Evolutionary conservation across 2,113 vertebrate species (phyloP).

Genomic region (Labeo rohita): DNA sequence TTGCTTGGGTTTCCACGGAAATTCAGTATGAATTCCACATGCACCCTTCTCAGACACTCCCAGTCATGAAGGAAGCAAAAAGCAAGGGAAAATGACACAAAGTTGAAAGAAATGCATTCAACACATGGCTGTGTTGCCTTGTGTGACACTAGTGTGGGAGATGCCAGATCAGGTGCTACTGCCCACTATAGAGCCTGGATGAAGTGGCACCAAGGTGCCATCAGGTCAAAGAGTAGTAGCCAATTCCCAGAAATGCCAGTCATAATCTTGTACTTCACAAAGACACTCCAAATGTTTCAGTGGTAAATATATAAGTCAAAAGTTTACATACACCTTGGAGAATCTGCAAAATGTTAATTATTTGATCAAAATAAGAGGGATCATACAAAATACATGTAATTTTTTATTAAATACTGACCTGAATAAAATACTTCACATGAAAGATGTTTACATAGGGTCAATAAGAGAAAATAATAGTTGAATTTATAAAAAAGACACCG

Average conservation of each 20-base stretch:
- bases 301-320: conserved; percentile 39
- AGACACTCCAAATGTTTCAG: conserved; percentile 69
- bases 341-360: too few species aligned
- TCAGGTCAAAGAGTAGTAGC: conserved; percentile 21
- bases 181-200: conserved; percentile 43
- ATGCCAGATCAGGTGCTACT: conserved; percentile 34
- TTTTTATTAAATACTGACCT: too few species aligned
- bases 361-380: too few species aligned
- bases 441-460: too few species aligned
- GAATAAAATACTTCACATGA: too few species aligned
- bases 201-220: conserved; percentile 50
- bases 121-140: not conserved
- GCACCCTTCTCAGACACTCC: not conserved
- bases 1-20: not conserved
- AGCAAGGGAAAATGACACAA: not conserved
- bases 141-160: conserved; percentile 45
- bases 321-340: too few species aligned
- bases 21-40: not conserved
- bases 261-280: conserved; percentile 63
- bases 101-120: not conserved
- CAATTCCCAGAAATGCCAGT: conserved; percentile 43
- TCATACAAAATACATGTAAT: too few species aligned
- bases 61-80: not conserved
- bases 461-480: too few species aligned
- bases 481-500: too few species aligned